Conservation (phyloP, 2,113 vertebrate genomes). For the Pavo muticus region DNA sequence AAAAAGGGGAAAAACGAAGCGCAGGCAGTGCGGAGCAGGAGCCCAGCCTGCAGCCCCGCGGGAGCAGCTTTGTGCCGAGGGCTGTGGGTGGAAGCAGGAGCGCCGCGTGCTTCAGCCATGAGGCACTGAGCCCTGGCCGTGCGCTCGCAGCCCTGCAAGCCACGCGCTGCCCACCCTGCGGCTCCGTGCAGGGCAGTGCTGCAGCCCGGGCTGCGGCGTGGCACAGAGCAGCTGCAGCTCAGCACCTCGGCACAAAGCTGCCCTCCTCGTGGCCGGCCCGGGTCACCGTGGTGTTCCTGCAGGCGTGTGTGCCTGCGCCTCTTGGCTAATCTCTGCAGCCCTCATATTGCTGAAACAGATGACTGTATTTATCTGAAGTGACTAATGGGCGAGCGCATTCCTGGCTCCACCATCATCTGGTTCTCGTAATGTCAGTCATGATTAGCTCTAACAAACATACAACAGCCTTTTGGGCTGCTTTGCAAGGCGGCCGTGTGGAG, state of each 20-base stretch:
- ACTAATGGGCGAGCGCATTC: not conserved
- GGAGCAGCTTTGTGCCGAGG: not conserved
- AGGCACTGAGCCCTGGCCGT: not conserved
- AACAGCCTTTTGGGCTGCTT: accelerated
- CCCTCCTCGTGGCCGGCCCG: accelerated
- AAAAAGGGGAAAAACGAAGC: not conserved
- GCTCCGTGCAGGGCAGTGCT: not conserved
- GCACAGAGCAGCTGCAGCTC: no score
- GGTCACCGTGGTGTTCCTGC: not conserved
- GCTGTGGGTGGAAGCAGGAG: not conserved
- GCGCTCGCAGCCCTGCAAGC: not conserved
- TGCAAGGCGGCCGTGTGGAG: not conserved
- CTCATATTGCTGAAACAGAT: not conserved
- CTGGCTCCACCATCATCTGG: not conserved
- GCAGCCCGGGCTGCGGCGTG: not conserved
- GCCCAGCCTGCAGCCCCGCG: not conserved
- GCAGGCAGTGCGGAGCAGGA: not conserved
- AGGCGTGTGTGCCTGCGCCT: not conserved
- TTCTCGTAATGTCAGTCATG: not conserved
- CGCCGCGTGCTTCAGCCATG: accelerated
- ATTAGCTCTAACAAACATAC: not conserved
- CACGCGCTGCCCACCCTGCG: no score
- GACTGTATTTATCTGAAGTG: not conserved
- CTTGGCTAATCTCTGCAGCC: not conserved
- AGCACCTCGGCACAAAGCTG: accelerated